Evolutionary conservation across 2,797 vertebrate genomes (phyloP).

Genomic region (Garrulus glandarius): DNA sequence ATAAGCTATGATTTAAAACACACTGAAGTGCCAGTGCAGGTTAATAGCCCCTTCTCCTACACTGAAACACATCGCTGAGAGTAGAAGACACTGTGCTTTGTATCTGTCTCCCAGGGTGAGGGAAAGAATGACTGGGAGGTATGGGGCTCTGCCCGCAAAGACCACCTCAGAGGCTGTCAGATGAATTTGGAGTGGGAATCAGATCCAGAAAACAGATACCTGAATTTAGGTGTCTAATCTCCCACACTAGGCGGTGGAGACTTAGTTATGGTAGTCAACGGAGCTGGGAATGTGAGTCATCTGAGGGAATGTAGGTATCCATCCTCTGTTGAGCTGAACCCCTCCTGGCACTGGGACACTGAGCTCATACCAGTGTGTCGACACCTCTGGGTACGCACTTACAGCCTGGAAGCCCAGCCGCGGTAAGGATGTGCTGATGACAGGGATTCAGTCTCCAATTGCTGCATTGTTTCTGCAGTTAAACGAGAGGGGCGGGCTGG

Average conservation of each 20-base stretch:
- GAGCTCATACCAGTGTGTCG: background rate
- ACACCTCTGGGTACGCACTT: background rate
- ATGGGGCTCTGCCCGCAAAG: background rate
- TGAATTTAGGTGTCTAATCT: background rate
- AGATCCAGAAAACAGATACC: background rate
- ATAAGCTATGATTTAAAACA: background rate
- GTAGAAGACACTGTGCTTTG: background rate
- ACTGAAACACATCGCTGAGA: background rate
- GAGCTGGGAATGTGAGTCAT: background rate
- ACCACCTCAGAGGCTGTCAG: background rate
- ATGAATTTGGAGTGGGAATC: background rate
- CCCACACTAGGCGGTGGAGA: background rate
- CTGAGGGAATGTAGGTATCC: background rate
- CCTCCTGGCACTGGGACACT: background rate
- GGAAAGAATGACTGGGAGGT: background rate
- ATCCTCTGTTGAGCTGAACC: background rate
- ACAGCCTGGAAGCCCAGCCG: background rate
- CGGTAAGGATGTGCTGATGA: background rate
- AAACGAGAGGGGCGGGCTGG: background rate
- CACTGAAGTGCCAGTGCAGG: background rate
- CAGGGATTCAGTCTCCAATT: background rate
- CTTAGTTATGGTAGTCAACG: background rate
- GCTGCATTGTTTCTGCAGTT: background rate
- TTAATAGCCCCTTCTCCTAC: background rate
- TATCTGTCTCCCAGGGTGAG: background rate